Evolutionary conservation across 2,797 vertebrate species (phyloP).

Genomic region (Florisuga fusca): DNA sequence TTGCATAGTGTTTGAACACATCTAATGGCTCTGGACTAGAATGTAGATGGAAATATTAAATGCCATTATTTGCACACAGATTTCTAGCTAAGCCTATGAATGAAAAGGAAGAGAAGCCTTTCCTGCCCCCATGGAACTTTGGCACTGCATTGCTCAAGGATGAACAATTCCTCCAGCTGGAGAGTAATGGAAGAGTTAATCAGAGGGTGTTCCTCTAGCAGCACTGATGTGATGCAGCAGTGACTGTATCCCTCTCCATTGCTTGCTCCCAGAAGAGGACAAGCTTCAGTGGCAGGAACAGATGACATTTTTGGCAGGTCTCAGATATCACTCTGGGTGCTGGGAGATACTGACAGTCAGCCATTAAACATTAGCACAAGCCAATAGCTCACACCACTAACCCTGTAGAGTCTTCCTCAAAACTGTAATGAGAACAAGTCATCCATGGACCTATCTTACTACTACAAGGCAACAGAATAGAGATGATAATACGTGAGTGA

Average conservation of each 20-base stretch:
- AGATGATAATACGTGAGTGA: not conserved
- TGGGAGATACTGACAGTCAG: not conserved
- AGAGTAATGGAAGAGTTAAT: not conserved
- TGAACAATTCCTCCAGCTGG: not conserved
- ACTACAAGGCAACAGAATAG: not conserved
- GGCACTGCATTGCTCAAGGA: not conserved
- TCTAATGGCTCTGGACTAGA: not conserved
- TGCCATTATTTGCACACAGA: not conserved
- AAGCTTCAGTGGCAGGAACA: not conserved
- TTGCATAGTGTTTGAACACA: not conserved
- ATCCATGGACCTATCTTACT: not conserved
- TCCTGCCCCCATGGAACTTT: rapidly evolving
- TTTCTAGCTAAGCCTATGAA: not conserved
- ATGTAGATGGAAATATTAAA: not conserved
- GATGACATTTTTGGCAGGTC: not conserved
- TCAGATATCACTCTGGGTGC: not conserved
- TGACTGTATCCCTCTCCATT: not conserved
- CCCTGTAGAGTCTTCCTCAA: not conserved
- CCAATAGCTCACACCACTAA: not conserved
- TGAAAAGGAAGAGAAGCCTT: not conserved
- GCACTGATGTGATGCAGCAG: rapidly evolving
- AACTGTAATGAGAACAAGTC: not conserved
- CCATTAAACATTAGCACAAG: not conserved
- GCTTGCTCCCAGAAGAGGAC: not conserved
- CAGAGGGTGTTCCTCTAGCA: not conserved